phyloP scores from a whole-genome alignment of 2,888 invertebrate genomes.

The Eurois occulta region DNA sequence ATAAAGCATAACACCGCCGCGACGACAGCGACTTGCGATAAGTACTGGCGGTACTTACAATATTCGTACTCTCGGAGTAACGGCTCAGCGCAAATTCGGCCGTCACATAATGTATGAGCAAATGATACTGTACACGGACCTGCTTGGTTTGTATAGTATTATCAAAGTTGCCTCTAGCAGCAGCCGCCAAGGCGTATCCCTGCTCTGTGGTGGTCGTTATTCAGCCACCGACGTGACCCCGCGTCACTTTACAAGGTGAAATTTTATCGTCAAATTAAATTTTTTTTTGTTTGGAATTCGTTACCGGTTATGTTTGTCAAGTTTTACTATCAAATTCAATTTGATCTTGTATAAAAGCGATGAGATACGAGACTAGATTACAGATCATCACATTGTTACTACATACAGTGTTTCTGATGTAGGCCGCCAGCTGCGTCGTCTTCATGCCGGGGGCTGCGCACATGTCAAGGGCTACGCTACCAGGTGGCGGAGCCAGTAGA shows the following conservation, averaged over 20 bases:
- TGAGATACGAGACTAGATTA: neutral
- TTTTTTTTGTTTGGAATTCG: neutral
- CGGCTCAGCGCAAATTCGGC: too few species aligned
- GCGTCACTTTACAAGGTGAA: neutral
- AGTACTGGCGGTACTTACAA: too few species aligned
- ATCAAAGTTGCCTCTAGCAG: neutral
- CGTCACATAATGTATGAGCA: too few species aligned
- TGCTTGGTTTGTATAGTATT: neutral
- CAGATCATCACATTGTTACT: neutral
- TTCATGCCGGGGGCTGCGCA: conserved; percentile 99
- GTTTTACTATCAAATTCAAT: neutral
- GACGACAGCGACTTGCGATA: too few species aligned
- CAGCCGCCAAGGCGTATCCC: neutral
- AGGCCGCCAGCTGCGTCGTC: conserved; percentile 96
- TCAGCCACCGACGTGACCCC: neutral
- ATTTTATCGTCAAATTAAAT: neutral
- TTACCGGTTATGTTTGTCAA: neutral
- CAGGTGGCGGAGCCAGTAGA: conserved; percentile 93
- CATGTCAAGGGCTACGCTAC: conserved; percentile 96
- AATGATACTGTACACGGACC: too few species aligned
- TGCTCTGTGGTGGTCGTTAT: neutral
- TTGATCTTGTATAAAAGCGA: neutral
- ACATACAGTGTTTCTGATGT: conserved; percentile 93
- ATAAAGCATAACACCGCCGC: too few species aligned
- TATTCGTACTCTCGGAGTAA: too few species aligned